Evolutionary conservation across 2,113 vertebrate species (phyloP), one percentile per base, ranked within the genome.

Genomic region (Montifringilla adamsi): DNA sequence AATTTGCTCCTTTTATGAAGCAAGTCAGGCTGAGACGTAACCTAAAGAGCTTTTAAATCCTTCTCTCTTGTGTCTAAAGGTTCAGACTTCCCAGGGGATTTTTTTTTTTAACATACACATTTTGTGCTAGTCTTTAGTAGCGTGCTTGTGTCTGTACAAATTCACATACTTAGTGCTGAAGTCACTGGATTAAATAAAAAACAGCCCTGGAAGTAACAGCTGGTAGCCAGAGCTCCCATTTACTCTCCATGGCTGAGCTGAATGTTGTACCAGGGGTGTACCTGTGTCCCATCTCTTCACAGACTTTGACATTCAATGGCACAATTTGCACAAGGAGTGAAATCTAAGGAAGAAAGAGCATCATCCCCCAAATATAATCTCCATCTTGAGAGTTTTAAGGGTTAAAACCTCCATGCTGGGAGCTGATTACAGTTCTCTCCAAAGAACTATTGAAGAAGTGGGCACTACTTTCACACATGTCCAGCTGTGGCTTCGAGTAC

Each of bases 221-320:
- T 60, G 53, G 52, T 14, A 56, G 47, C 44, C 66, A 78, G 19
- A 59, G 46, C 14, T 89, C 56, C 49, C 21, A n/a, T 31, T 68
- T 59, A n/a, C 31, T 72, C 62, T 66, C 41, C 44, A 6, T 6
- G 46, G 24, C 37, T 56, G 63, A 2, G 7, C 44, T 63, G n/a
- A 90, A 21, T 13, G 37, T 22, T 44, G 49, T 13, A 62, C 53
- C 22, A 63, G 41, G 16, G 44, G 3, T 35, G 24, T 16, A 69
- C 10, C 17, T 5, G 0, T 4, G 27, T 7, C 19, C 23, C 44
- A 67, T 5, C 27, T 84, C 77, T 77, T 66, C 56, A 39, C 0
- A 46, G 14, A 30, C 39, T 79, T n/a, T 49, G 44, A 44, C 11
- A 35, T 31, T 41, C 35, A 63, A 14, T 2, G 6, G 35, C 62